Base-by-base conservation (phyloP, 2,797 vertebrate genomes). In the Pseudochaenichthys georgianus region DNA sequence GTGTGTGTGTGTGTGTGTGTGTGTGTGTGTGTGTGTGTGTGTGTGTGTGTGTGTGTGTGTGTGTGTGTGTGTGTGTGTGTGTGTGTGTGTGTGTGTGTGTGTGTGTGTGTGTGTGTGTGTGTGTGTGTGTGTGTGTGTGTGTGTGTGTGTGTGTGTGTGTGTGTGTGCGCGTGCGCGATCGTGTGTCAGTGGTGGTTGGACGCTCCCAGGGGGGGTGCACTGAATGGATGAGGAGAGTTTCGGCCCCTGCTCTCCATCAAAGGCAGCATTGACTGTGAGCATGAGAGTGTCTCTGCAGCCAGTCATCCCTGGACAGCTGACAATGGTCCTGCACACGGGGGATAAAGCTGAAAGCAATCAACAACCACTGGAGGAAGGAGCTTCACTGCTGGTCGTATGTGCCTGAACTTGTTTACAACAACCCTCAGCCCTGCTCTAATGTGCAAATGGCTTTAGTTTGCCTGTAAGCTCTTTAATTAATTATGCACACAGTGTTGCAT, bases 301-400 rank as follows among this genome's bases (percentile, higher is more conserved):
- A 88, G 88, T 90, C 91, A 90, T 83, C 85, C 89, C 89, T 90
- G 87, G 89, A 91, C 87, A 86, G 85, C 88, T 91, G 88, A 93
- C 92, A 92, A 89, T 87, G 67, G 83, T 84, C 81, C 66, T 19
- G 63, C 77, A 75, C 88, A 79, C 51, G 38, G 75, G 88, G 87
- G 84, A 82, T 77, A 47, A 70, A 59, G 81, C 88, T 86, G 87
- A 84, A 64, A 86, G 85, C 86, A 87, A 82, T 92, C 89, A 88
- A 83, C 90, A 90, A 77, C 84, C 88, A 82, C 85, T 69, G 85
- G 70, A 74, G 81, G 71, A 70, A 84, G 88, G 87, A 42, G 81
- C 82, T 77, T 81, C 75, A 42, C 71, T 75, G 85, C 83, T 73
- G 75, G 77, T 74, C 82, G 89, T 78, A 84, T 76, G 77, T 79